Conservation (phyloP, 2,888 invertebrate species). For the Melanchra persicariae region DNA sequence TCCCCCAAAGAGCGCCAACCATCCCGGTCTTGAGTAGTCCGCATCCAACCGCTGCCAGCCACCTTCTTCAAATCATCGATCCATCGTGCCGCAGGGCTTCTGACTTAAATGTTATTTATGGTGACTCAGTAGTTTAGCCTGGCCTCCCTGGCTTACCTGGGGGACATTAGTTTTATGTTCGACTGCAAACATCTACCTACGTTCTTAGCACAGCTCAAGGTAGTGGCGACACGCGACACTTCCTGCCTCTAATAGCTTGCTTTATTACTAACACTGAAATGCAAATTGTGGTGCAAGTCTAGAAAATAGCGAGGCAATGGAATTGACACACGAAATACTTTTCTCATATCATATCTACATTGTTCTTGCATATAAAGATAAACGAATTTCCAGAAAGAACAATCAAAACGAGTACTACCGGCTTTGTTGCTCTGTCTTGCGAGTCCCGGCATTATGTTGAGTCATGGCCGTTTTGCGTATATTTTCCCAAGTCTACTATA, state of each 20-base stretch:
- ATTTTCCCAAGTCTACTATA: background rate
- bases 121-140: background rate
- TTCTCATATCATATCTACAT: no score
- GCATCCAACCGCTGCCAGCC: no score
- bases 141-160: background rate
- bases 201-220: background rate
- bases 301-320: background rate
- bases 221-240: constrained; percentile 45
- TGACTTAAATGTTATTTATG: background rate
- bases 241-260: constrained; percentile 32
- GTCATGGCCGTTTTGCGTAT: background rate
- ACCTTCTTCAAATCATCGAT: no score
- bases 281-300: constrained; percentile 13
- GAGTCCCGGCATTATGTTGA: background rate
- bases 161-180: background rate
- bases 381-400: background rate
- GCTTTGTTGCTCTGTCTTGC: no score
- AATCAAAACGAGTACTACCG: background rate
- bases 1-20: no score
- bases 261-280: constrained; percentile 35
- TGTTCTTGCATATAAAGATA: background rate
- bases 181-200: no score
- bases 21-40: no score
- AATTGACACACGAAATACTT: no score
- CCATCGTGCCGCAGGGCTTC: no score